A percentile compares a stretch with the other conserved stretches of the same genome.
Conservation (phyloP, 2,888 invertebrate genomes). For the Andricus curvator region DNA sequence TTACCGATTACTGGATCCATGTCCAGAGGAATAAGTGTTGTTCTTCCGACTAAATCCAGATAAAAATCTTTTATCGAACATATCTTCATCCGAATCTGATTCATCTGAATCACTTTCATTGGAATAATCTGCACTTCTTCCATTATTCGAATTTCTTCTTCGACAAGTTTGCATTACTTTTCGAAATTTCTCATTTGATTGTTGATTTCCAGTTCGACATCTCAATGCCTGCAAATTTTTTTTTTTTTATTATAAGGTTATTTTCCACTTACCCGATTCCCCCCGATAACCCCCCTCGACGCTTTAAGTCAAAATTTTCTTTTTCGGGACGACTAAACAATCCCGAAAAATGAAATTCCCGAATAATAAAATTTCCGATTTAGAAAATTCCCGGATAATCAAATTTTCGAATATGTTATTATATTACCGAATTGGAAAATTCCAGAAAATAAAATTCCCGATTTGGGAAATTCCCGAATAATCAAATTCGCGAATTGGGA, state of each 20-base stretch:
- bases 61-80: slow-evolving; percentile 66
- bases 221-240: slow-evolving; percentile 78
- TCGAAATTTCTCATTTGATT: slow-evolving; percentile 81
- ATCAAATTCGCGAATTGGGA: too few species aligned
- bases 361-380: too few species aligned
- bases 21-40: slow-evolving; percentile 44
- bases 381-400: too few species aligned
- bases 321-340: too few species aligned
- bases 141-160: slow-evolving; percentile 64
- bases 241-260: background rate
- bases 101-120: slow-evolving; percentile 61
- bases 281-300: too few species aligned
- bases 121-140: slow-evolving; percentile 58
- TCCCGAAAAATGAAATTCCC: too few species aligned
- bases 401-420: too few species aligned
- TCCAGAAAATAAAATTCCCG: too few species aligned
- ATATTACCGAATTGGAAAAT: too few species aligned
- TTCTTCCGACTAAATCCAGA: slow-evolving; percentile 50
- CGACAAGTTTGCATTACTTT: slow-evolving; percentile 81
- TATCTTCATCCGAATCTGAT: slow-evolving; percentile 63
- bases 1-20: slow-evolving; percentile 48
- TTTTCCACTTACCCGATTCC: too few species aligned
- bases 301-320: too few species aligned
- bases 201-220: slow-evolving; percentile 82
- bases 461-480: too few species aligned